These are phyloP conservation scores for Eudasyphora cyanicolor DNA, from an alignment of 2,888 invertebrate genomes.

Conservation along the genomic window DNA sequence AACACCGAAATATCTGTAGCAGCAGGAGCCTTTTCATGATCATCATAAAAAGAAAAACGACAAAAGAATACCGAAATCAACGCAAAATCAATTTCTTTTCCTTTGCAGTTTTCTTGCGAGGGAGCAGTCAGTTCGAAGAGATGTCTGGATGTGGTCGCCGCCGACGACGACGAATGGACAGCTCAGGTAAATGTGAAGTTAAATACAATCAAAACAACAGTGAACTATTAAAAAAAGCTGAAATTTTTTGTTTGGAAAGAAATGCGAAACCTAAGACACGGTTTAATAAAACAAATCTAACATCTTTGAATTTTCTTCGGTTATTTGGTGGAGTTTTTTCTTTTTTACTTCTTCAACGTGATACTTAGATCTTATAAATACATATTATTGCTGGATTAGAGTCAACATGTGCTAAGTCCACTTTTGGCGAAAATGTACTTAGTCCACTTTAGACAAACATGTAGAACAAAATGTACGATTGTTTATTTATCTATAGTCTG, in stretches of 20 bases:
- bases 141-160: not conserved
- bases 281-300: not conserved
- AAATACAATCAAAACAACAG: not conserved
- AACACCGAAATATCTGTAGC: constrained; percentile 47
- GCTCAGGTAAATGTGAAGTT: not conserved
- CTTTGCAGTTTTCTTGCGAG: too few species aligned
- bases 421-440: too few species aligned
- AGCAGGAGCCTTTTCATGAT: constrained; percentile 64
- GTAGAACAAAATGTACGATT: too few species aligned
- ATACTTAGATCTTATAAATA: too few species aligned
- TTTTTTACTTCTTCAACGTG: too few species aligned
- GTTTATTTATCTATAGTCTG: too few species aligned
- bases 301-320: not conserved
- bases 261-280: constrained; percentile 4
- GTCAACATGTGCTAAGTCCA: too few species aligned
- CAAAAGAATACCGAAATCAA: constrained; percentile 1
- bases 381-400: too few species aligned
- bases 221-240: not conserved
- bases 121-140: not conserved
- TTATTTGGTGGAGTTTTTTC: too few species aligned
- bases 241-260: not conserved
- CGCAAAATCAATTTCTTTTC: constrained; percentile 7
- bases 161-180: not conserved
- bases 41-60: constrained; percentile 55
- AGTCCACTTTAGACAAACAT: too few species aligned